Conservation (phyloP, 2,113 vertebrate genomes). For the Scomber scombrus region DNA sequence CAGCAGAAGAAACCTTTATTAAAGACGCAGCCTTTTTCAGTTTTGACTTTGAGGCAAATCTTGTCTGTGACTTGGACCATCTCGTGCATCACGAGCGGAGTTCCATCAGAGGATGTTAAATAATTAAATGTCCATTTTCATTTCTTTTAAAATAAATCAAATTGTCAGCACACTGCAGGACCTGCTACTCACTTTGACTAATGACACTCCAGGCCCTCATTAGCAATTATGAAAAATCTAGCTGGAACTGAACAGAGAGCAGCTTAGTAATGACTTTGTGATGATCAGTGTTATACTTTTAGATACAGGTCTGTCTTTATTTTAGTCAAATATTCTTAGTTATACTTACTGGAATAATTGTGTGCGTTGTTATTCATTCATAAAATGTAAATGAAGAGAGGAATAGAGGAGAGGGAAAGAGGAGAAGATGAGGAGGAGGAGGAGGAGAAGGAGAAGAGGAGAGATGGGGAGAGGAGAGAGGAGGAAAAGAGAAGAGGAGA, state of each 20-base stretch:
- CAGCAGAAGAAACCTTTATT: not conserved
- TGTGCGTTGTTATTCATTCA: not conserved
- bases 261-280: not conserved
- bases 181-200: not conserved
- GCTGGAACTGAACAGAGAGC: not conserved
- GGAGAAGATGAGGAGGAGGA: not conserved
- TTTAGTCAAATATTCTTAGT: too few species aligned
- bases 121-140: constrained; percentile 71
- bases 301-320: not conserved
- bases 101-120: constrained; percentile 59
- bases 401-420: too few species aligned
- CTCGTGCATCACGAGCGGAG: constrained; percentile 30
- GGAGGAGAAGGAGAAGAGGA: too few species aligned
- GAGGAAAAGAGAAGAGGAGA: too few species aligned
- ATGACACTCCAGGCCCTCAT: constrained; percentile 27
- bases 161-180: constrained; percentile 23
- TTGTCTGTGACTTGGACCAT: not conserved
- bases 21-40: not conserved
- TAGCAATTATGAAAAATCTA: constrained; percentile 27
- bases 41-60: not conserved
- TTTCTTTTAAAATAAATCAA: constrained; percentile 62
- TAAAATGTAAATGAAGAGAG: not conserved
- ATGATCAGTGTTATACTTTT: not conserved
- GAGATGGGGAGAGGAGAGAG: too few species aligned
- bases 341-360: not conserved